Evolutionary conservation across 2,797 vertebrate genomes (phyloP), one percentile per base, ranked within the genome.

Genomic region (Poeciliopsis infans): DNA sequence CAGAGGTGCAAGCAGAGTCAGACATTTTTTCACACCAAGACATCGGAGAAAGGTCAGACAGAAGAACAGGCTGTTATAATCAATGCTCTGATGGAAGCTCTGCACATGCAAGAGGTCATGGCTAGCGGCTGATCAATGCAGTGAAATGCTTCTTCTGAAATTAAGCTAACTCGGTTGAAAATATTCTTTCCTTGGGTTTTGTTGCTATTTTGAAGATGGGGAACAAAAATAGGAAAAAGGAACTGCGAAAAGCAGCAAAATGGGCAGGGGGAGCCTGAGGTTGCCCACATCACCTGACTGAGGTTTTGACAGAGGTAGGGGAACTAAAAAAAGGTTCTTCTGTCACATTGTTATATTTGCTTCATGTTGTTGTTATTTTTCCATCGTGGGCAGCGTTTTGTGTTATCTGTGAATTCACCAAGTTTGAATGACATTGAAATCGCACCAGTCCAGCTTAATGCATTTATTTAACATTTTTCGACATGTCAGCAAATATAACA

Each of bases 1-100:
- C 81, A 85, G 75, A 85, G 53, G 72, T 46, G 78, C 25, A 68
- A 72, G 69, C 68, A 64, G 68, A 72, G 84, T 33, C 59, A 75
- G 68, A 75, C 45, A 64, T 76, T 82, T 85, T 88, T 88, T 78
- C n/a, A 77, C 36, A 79, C 36, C 15, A 43, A 47, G 57, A 81
- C 78, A 82, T 43, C 53, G 53, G 55, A 82, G 76, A 78, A 84
- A 83, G 86, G 83, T 89, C 82, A 87, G 28, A 75, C 43, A 46
- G 28, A 69, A 43, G 53, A 73, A 75, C 13, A 55, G 25, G 59
- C 45, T 66, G 46, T 87, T 53, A 77, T 85, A 73, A 77, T 66
- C n/a, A 74, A n/a, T 71, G 73, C 79, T 80, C 72, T 57, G 20
- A 66, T 41, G 47, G 66, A 49, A 51, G 64, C 53, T 46, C 79